Evolutionary conservation across 2,797 vertebrate species (phyloP).

Genomic region (Onychomys arenicola): DNA sequence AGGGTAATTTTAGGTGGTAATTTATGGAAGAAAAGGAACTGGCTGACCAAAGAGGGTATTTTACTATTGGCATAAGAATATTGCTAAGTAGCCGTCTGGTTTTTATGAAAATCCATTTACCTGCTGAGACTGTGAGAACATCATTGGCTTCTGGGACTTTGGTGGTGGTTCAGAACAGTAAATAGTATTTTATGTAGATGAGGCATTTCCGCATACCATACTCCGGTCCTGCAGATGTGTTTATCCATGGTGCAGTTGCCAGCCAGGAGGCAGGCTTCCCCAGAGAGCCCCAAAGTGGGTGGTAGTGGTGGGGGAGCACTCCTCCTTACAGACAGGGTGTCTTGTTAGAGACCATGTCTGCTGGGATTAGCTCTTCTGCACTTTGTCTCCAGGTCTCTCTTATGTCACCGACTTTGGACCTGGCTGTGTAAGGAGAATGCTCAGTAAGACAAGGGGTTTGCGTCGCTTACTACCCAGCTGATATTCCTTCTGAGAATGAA

Average conservation of each 20-base stretch:
- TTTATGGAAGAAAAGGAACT: conserved; percentile 18
- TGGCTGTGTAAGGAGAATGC: neutral
- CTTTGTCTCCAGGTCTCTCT: neutral
- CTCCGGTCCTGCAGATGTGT: neutral
- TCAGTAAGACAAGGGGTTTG: neutral
- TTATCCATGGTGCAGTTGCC: neutral
- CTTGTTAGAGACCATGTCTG: neutral
- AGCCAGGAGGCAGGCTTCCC: neutral
- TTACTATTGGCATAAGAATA: conserved; percentile 50
- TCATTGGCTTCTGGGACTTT: neutral
- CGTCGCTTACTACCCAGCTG: neutral
- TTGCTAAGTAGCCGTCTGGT: conserved; percentile 43
- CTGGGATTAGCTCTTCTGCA: neutral
- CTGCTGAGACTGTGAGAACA: conserved; percentile 53
- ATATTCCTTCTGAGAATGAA: neutral
- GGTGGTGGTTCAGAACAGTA: conserved; percentile 36
- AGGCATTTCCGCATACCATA: neutral
- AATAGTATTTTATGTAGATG: conserved; percentile 42
- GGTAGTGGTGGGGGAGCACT: neutral
- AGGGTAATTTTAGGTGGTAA: conserved; percentile 19
- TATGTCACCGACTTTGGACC: neutral
- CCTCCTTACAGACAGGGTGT: neutral
- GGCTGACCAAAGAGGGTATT: neutral
- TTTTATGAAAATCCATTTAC: conserved; percentile 68
- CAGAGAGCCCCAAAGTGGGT: neutral